These are phyloP conservation scores for Malaclemys terrapin DNA, from an alignment of 2,113 vertebrate species.

Conservation along the genomic window DNA sequence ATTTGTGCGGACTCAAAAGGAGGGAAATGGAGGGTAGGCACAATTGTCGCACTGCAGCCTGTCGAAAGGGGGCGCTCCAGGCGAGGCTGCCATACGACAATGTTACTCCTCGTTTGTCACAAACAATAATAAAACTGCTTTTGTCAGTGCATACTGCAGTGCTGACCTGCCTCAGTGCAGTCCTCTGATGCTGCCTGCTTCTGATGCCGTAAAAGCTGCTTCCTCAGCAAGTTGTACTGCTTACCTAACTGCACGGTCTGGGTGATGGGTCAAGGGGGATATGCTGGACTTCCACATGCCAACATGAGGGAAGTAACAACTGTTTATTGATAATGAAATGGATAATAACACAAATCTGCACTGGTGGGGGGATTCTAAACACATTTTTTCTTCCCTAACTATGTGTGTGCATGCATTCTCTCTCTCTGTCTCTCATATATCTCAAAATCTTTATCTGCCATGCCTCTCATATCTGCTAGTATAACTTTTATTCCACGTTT, in stretches of 20 bases:
- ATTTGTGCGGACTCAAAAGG: not conserved
- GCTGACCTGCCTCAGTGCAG: not conserved
- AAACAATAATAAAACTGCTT: not conserved
- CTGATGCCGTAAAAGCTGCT: not conserved
- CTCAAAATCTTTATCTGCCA: not conserved
- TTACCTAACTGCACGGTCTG: not conserved
- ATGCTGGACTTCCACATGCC: not conserved
- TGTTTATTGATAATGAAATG: not conserved
- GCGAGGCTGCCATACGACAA: fast-evolving
- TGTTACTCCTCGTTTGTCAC: not conserved
- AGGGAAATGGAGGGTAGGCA: not conserved
- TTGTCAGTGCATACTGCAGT: not conserved
- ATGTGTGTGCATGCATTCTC: not conserved
- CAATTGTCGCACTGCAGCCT: not conserved
- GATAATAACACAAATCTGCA: not conserved
- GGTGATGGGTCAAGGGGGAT: not conserved
- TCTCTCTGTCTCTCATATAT: not conserved
- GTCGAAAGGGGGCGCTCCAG: not conserved
- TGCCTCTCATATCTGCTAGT: not conserved
- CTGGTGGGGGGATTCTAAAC: not conserved
- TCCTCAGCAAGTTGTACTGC: not conserved
- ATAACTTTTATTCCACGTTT: not conserved
- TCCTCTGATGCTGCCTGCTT: not conserved
- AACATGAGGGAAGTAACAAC: not conserved
- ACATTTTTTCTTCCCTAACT: not conserved